These are phyloP conservation scores for Alviniconcha strummeri DNA, from an alignment of 2,888 invertebrate species.

Conservation along the genomic window DNA sequence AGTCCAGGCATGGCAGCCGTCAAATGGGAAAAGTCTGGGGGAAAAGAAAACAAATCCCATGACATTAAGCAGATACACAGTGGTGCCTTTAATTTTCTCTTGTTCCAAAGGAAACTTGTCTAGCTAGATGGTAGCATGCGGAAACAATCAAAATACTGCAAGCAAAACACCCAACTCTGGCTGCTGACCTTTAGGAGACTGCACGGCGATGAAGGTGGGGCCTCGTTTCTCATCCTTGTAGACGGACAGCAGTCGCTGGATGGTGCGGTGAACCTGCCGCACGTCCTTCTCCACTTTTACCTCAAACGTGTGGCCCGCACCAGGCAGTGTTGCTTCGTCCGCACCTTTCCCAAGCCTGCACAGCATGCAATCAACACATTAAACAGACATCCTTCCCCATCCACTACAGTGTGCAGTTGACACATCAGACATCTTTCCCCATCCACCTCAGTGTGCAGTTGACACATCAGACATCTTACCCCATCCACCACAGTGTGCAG, in stretches of 20 bases:
- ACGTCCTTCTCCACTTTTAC: constrained; percentile 80
- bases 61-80: no score
- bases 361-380: no score
- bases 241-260: constrained; percentile 85
- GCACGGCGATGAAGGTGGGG: constrained; percentile 88
- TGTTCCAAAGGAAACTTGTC: no score
- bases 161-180: no score
- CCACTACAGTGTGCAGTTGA: no score
- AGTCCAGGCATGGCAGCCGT: constrained; percentile 82
- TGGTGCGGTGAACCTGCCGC: constrained; percentile 80
- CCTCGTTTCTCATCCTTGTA: constrained; percentile 92
- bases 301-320: constrained; percentile 86
- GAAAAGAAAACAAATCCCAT: no score
- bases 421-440: no score
- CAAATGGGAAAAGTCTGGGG: constrained; percentile 72
- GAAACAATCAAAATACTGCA: neutral
- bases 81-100: no score
- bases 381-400: no score
- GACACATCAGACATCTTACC: no score
- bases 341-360: constrained; percentile 77
- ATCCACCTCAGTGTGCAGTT: no score
- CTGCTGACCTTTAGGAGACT: constrained; percentile 80
- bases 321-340: constrained; percentile 81
- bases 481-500: no score
- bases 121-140: neutral